Base-by-base conservation (phyloP, 2,888 invertebrate species). In the Nesidiocoris tenuis region DNA sequence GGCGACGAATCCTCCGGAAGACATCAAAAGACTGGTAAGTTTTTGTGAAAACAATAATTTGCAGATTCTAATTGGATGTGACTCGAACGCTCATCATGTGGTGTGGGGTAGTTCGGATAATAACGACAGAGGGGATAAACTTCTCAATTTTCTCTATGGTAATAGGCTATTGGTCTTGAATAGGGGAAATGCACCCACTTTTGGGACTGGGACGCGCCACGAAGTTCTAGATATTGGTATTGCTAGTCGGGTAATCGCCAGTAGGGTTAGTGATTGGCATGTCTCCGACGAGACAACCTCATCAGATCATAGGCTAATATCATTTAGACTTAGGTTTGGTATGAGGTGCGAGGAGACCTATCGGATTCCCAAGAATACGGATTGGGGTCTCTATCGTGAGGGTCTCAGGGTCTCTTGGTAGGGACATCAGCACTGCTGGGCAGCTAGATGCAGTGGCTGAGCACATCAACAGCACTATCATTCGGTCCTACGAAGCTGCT, bases 11-110 rank as follows among this genome's bases (percentile, higher is more conserved):
- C 67, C 74, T 18, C 25, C 59, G 18, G 1, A 24, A 63, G 63
- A 9, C 21, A 19, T 64, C 2, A 18, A 7, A 19, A 5, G 19
- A 7, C 67, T 67, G 21, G 19, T 54, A 2, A 22, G 23, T 2
- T 17, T 61, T 16, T 61, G 59, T 25, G 3, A 17, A 1, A 2
- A 21, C n/a, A 61, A 61, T 16, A 61, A 61, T 2, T 2, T 71
- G 2, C 18, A 63, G 3, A 22, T 2, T 18, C 19, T 71, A 1
- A 57, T 71, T 1, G 19, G 22, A 2, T 25, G 63, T 16, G 25
- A 72, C 2, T 24, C 24, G 55, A 72, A 72, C 22, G 63, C 25
- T 22, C 72, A 72, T 16, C 72, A 61, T 23, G 16, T 23, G 54
- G 64, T 64, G 55, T 72, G 63, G 63, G 72, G 39, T 0, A 63